Evolutionary conservation across 2,797 vertebrate species (phyloP).

Genomic region (Eupleurogrammus muticus): DNA sequence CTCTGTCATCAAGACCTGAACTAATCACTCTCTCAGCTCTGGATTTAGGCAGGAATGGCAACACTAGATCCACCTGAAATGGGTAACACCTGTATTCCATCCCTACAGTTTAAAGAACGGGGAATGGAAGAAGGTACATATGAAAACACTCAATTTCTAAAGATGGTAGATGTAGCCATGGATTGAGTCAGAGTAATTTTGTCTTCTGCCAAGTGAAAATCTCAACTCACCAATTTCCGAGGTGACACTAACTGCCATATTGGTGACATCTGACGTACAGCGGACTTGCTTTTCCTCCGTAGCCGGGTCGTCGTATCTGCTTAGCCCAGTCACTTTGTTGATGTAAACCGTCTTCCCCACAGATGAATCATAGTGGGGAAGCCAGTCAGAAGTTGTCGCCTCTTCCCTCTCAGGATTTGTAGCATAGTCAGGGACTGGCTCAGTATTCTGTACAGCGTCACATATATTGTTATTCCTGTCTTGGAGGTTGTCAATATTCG

Average conservation of each 20-base stretch:
- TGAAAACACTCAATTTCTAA: not conserved
- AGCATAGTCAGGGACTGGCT: not conserved
- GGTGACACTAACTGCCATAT: conserved; percentile 89
- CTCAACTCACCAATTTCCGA: conserved; percentile 86
- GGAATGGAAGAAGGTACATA: conserved; percentile 27
- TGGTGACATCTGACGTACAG: conserved; percentile 91
- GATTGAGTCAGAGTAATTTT: not conserved
- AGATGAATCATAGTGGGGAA: conserved; percentile 87
- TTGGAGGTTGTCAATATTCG: conserved; percentile 9
- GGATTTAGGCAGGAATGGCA: conserved; percentile 93
- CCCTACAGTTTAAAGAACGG: conserved; percentile 82
- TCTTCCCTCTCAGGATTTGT: conserved; percentile 34
- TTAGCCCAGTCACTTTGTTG: conserved; percentile 92
- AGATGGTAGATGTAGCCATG: not conserved
- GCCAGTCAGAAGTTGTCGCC: conserved; percentile 82
- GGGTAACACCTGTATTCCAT: conserved; percentile 93
- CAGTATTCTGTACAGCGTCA: not conserved
- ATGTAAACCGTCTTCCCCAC: conserved; percentile 90
- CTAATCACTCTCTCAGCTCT: conserved; percentile 84
- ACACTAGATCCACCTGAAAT: conserved; percentile 90
- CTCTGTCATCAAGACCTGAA: conserved; percentile 84
- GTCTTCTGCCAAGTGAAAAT: not conserved
- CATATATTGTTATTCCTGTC: conserved; percentile 30
- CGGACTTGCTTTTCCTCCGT: conserved; percentile 71
- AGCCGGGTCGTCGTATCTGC: conserved; percentile 85